Conservation (phyloP, 2,888 invertebrate species). For the Heliothis peltigera region DNA sequence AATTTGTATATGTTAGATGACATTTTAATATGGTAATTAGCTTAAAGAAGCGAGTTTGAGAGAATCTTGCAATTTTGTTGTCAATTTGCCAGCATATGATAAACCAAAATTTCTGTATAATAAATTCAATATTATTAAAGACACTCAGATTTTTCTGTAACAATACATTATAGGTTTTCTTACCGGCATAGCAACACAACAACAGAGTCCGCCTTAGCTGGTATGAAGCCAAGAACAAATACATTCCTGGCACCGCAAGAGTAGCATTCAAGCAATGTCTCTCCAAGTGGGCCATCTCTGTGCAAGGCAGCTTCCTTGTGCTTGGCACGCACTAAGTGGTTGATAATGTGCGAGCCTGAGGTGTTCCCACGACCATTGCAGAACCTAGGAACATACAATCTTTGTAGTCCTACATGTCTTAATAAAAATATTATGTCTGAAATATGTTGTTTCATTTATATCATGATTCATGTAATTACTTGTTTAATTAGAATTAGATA, state of each 20-base stretch:
- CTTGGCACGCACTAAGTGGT: constrained; percentile 99
- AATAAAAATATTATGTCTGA: background rate
- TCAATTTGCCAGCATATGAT: constrained; percentile 12
- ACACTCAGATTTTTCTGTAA: constrained; percentile 5
- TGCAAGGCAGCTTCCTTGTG: constrained; percentile 99
- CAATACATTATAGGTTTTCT: constrained; percentile 49
- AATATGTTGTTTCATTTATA: background rate
- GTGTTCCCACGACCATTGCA: constrained; percentile 99
- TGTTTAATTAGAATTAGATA: constrained; percentile 15
- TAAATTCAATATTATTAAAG: constrained; percentile 25
- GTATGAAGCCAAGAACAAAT: constrained; percentile 99
- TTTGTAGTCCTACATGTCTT: too few relatives aligned
- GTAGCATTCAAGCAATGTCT: constrained; percentile 99
- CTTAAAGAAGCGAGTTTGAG: too few relatives aligned
- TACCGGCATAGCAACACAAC: constrained; percentile 98
- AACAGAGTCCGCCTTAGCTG: constrained; percentile 99
- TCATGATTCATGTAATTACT: constrained; percentile 5
- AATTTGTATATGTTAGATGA: too few relatives aligned
- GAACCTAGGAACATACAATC: constrained; percentile 88
- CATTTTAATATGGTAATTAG: too few relatives aligned
- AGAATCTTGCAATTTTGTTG: too few relatives aligned
- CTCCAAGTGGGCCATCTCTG: constrained; percentile 98
- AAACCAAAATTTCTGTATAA: constrained; percentile 1
- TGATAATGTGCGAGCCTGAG: constrained; percentile 99
- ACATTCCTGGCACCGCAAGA: constrained; percentile 99